Base-by-base conservation (phyloP, 2,797 vertebrate species). In the Melanotaenia maccullochi region DNA sequence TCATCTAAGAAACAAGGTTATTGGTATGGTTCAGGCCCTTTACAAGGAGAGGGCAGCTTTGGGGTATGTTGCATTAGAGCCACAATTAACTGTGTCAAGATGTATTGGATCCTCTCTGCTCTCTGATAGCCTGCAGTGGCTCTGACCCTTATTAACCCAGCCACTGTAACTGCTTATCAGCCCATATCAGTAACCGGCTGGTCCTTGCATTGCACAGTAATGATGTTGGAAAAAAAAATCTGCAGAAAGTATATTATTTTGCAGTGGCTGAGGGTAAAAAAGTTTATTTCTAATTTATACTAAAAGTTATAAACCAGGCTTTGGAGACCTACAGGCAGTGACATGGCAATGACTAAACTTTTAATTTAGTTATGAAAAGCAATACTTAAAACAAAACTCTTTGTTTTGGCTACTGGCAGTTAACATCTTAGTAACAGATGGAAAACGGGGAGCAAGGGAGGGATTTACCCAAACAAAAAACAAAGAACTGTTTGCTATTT, bases 101-200 rank as follows among this genome's bases (percentile, higher is more conserved):
- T 83, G 76, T 54, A 33, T 58, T 11, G 67, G 69, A 73, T 80
- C 77, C 32, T 78, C 63, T 22, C 42, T 44, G 70, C 76, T 36
- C 68, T 60, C 62, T 60, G 73, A 79, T 72, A 69, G 77, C 49
- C 81, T 70, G 81, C 65, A 49, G 64, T 55, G 64, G 35, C 70
- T 59, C 65, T 80, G 89, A 90, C 85, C 88, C 85, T 87, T 77
- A 90, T 92, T 90, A 91, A 91, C 88, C 80, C 60, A 20, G 42
- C 74, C 76, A 82, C 68, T 65, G 66, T 87, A 86, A 81, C 75
- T 76, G 75, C 76, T 78, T 64, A 47, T 72, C 66, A 47, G 63
- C 75, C 84, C 60, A 77, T 81, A 82, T 85, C 84, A 86, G 77
- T 82, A 75, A 75, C 79, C 77, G 79, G 70, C 81, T 67, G 73